phyloP scores from a whole-genome alignment of 2,888 invertebrate genomes.

The Tyria jacobaeae region DNA sequence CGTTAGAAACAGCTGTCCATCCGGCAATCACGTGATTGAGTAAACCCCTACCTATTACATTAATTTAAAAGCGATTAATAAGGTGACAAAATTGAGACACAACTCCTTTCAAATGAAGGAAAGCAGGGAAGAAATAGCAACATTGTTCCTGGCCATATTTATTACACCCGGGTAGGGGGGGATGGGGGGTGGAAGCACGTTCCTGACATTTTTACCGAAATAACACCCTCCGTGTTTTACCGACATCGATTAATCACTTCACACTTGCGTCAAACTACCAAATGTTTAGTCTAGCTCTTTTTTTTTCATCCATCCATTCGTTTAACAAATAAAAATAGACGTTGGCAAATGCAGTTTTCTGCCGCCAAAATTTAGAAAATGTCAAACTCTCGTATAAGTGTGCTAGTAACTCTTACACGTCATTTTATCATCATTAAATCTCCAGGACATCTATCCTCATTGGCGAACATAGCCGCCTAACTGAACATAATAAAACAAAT shows the following conservation, averaged over 20 bases:
- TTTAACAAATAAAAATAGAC: not conserved
- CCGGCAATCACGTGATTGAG: not conserved
- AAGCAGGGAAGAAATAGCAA: slow-evolving; percentile 76
- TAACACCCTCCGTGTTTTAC: slow-evolving; percentile 76
- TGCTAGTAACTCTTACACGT: not conserved
- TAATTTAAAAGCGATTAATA: slow-evolving; percentile 31
- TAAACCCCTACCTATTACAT: not conserved
- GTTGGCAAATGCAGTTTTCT: not conserved
- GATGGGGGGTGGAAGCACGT: slow-evolving; percentile 83
- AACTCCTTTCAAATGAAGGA: slow-evolving; percentile 78
- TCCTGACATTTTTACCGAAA: slow-evolving; percentile 81
- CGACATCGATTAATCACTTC: slow-evolving; percentile 79
- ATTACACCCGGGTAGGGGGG: slow-evolving; percentile 75
- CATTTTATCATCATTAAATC: not conserved
- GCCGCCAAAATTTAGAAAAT: not conserved
- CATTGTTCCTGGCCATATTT: slow-evolving; percentile 73
- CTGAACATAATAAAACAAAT: not conserved
- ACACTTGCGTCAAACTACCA: slow-evolving; percentile 65
- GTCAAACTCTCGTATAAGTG: not conserved
- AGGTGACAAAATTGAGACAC: slow-evolving; percentile 72
- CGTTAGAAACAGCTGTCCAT: too few relatives aligned
- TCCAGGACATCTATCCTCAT: not conserved
- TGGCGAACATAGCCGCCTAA: too few relatives aligned
- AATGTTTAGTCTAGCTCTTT: slow-evolving; percentile 59
- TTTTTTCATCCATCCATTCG: slow-evolving; percentile 45